Evolutionary conservation across 1,140 invertebrate species (phyloP).

Genomic region (Procambarus virginalis): DNA sequence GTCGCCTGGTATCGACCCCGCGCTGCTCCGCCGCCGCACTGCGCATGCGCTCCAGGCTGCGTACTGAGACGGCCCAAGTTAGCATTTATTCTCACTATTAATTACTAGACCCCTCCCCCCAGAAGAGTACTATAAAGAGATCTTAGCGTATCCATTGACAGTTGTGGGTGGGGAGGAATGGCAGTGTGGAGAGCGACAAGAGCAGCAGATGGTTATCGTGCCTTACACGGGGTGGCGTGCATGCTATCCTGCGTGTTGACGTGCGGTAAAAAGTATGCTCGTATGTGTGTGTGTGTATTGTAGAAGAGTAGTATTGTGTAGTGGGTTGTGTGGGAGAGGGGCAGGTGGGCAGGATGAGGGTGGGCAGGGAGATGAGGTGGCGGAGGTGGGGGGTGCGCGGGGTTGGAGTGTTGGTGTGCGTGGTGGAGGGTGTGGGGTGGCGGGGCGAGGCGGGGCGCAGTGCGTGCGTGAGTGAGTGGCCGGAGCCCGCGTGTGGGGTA

Average conservation of each 20-base stretch:
- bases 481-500: constrained; percentile 38
- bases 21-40: constrained; percentile 12
- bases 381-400: constrained; percentile 20
- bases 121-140: too few species aligned
- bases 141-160: too few species aligned
- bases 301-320: constrained; percentile 9
- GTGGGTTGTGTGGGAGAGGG: background rate
- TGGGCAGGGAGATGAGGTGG: constrained; percentile 15
- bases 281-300: background rate
- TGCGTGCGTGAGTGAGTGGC: constrained; percentile 60
- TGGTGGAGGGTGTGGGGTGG: constrained; percentile 40
- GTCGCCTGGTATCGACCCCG: too few species aligned
- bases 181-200: background rate
- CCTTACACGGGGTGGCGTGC: background rate
- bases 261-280: background rate
- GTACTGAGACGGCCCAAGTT: constrained; percentile 34
- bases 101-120: background rate
- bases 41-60: constrained; percentile 34
- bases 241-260: background rate
- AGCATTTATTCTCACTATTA: constrained; percentile 28
- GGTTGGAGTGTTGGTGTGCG: constrained; percentile 39
- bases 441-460: constrained; percentile 38
- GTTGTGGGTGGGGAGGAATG: background rate
- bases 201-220: background rate
- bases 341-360: constrained; percentile 6